Conservation (phyloP, 2,888 invertebrate species). For the Terebella lapidaria region DNA sequence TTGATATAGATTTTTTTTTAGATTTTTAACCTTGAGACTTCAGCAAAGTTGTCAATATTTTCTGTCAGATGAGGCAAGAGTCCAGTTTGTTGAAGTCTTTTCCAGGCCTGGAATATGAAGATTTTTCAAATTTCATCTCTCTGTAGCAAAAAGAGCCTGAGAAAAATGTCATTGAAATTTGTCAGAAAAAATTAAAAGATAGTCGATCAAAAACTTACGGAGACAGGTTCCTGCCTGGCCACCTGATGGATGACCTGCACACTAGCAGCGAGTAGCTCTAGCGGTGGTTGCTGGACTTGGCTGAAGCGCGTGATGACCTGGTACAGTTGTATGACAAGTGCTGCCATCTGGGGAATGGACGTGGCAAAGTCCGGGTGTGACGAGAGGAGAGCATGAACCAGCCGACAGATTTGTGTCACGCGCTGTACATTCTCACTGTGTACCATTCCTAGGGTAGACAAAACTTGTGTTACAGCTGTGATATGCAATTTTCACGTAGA, state of each 20-base stretch:
- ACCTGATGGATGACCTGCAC: background rate
- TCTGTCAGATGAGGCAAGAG: conserved; percentile 45
- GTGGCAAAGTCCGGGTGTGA: conserved; percentile 2
- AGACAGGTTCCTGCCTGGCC: background rate
- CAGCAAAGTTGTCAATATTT: conserved; percentile 38
- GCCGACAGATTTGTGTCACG: conserved; percentile 4
- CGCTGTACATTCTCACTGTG: background rate
- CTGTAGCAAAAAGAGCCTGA: no score
- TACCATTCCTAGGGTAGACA: conserved; percentile 5
- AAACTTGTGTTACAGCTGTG: no score
- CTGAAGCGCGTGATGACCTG: conserved; percentile 30
- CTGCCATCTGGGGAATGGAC: background rate
- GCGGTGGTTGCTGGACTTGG: conserved; percentile 35
- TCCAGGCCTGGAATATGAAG: conserved; percentile 41
- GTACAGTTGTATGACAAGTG: background rate
- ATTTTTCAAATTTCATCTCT: no score
- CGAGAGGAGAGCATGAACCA: background rate
- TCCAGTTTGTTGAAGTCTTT: conserved; percentile 44
- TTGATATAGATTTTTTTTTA: no score
- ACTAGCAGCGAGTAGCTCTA: conserved; percentile 35
- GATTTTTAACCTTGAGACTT: conserved; percentile 36
- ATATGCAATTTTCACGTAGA: no score
- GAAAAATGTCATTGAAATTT: background rate
- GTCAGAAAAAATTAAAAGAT: background rate
- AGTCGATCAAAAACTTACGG: conserved; percentile 2